These are phyloP conservation scores for Indicator maculatus DNA, from an alignment of 2,113 vertebrate genomes.

Conservation along the genomic window DNA sequence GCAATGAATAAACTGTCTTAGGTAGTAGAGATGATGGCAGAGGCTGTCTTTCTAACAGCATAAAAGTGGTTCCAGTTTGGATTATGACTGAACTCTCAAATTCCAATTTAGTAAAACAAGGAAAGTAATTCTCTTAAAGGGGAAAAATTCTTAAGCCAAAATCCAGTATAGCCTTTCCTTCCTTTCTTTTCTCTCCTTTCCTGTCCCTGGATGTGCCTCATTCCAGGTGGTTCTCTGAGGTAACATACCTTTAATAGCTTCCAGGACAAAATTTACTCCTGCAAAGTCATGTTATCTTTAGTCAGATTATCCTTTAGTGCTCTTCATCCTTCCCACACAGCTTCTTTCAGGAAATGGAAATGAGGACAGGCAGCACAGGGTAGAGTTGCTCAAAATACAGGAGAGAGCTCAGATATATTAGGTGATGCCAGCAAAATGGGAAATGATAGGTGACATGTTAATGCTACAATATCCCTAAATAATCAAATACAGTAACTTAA, in stretches of 20 bases:
- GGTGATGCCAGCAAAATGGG: neutral
- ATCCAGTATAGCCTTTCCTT: neutral
- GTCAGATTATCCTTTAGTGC: neutral
- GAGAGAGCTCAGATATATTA: neutral
- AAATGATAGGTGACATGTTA: neutral
- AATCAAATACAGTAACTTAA: neutral
- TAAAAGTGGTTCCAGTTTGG: neutral
- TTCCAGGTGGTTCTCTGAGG: neutral
- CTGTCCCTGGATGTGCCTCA: neutral
- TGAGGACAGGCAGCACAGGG: neutral
- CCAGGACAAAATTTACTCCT: neutral
- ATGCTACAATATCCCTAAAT: neutral
- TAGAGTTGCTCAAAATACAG: neutral
- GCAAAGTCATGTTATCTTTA: neutral
- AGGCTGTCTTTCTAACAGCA: neutral
- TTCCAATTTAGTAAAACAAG: neutral
- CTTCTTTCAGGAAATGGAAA: neutral
- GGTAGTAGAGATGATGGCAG: neutral
- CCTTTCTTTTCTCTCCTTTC: neutral
- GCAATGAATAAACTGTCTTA: neutral
- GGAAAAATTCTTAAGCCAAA: neutral
- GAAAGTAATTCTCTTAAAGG: neutral
- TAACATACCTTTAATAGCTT: neutral
- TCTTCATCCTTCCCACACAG: slow-evolving; percentile 14
- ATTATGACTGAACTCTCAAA: neutral